Evolutionary conservation across 1,140 invertebrate species (phyloP).

Genomic region (Neodiprion fabricii): DNA sequence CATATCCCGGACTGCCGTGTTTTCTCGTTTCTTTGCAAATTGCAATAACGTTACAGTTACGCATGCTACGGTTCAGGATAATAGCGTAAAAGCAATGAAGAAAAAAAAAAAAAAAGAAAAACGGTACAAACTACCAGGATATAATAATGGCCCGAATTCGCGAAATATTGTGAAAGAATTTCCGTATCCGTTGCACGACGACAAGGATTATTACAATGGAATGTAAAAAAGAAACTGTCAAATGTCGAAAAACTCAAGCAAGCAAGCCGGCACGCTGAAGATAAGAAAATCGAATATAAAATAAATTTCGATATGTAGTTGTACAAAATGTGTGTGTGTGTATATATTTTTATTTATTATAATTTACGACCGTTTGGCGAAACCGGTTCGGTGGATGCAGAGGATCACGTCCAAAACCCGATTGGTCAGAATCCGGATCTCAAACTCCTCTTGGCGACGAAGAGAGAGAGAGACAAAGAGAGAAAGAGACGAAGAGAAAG

Average conservation of each 20-base stretch:
- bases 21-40: too few relatives aligned
- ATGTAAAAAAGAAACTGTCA: not conserved
- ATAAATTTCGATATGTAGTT: too few relatives aligned
- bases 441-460: not conserved
- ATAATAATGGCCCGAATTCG: too few relatives aligned
- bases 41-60: too few relatives aligned
- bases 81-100: not conserved
- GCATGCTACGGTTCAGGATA: not conserved
- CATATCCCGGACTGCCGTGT: too few relatives aligned
- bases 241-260: not conserved
- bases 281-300: too few relatives aligned
- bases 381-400: not conserved
- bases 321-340: too few relatives aligned
- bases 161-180: too few relatives aligned
- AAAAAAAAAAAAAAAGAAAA: not conserved
- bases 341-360: not conserved
- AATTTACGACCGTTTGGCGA: not conserved
- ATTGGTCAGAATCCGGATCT: conserved; percentile 1
- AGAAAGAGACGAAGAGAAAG: not conserved
- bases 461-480: not conserved
- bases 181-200: too few relatives aligned
- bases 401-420: not conserved
- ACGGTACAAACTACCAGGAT: too few relatives aligned
- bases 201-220: not conserved
- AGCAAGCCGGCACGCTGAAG: too few relatives aligned